A percentile compares a stretch with the other conserved stretches of the same genome.
phyloP scores from a whole-genome alignment of 1,140 invertebrate genomes.

The Camponotus pennsylvanicus region DNA sequence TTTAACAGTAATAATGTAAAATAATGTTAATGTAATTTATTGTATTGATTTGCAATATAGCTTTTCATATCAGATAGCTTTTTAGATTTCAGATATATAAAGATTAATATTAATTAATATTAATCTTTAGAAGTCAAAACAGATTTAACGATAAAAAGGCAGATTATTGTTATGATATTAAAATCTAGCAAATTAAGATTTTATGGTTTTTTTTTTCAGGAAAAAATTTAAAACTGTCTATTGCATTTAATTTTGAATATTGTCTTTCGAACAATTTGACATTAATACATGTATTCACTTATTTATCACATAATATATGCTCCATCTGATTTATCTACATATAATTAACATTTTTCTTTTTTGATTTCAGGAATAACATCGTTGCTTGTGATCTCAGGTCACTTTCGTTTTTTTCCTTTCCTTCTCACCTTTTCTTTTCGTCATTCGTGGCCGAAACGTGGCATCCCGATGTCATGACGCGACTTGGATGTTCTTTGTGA shows the following conservation, averaged over 20 bases:
- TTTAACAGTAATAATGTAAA: too few relatives aligned
- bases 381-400: not conserved
- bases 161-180: not conserved
- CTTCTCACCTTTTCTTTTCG: conserved; percentile 45
- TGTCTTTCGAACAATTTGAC: not conserved
- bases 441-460: conserved; percentile 23
- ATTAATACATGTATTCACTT: not conserved
- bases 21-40: not conserved
- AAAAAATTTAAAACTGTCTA: not conserved
- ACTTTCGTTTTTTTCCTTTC: conserved; percentile 36
- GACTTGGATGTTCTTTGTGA: conserved; percentile 73
- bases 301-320: not conserved
- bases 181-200: not conserved
- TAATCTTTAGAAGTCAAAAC: not conserved
- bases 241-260: not conserved
- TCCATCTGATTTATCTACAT: not conserved
- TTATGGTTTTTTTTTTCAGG: not conserved
- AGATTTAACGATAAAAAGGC: not conserved
- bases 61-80: not conserved
- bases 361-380: conserved; percentile 15
- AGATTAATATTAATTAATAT: not conserved
- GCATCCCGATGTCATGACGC: conserved; percentile 46
- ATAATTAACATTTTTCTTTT: conserved; percentile 11
- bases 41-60: not conserved
- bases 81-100: not conserved